Evolutionary conservation across 1,140 invertebrate species (phyloP), one percentile per base, ranked within the genome.

Genomic region (Idris sp.): DNA sequence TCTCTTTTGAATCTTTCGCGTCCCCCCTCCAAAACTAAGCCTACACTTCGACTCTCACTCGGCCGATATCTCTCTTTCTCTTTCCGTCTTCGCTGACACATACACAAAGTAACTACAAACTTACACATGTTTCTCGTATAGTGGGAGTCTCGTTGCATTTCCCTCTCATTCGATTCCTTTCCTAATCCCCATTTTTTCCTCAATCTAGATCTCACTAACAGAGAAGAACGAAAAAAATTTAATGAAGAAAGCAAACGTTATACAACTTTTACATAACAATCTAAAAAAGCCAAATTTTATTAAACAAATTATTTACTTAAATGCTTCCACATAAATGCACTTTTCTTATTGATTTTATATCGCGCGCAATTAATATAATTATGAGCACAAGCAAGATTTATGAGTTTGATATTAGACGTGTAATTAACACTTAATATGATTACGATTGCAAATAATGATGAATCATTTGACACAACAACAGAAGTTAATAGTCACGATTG

Each of bases 371-470:
- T 61, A 59, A 69, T 69, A 62, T 54, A 69, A 69, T 69, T 69
- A 46, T 54, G 22, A 48, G 31, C 53, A 16, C 51, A 28, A 18
- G 18, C 8, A 59, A 71, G 67, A 71, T 71, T 62, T 62, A 62
- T 62, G 48, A 40, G 46, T 59, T 48, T 71, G 49, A 71, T 62
- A 62, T 71, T 71, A 71, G 48, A 71, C 49, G 19, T 64, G 49
- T 58, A 72, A 72, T 72, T 72, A 72, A 72, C 58, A 51, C 68
- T 64, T 58, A 58, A 64, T 72, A 64, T 61, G 56, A 71, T 61
- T 71, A 71, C 67, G 48, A 54, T 48, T 62, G 48, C 4, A 61
- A 49, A 71, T 71, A 62, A 28, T 64, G 58, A 72, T 64, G 68
- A 72, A 62, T 72, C 68, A 72, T 72, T 72, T 72, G 35, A 22